phyloP scores from a whole-genome alignment of 2,113 vertebrate genomes.

The Lontra canadensis region DNA sequence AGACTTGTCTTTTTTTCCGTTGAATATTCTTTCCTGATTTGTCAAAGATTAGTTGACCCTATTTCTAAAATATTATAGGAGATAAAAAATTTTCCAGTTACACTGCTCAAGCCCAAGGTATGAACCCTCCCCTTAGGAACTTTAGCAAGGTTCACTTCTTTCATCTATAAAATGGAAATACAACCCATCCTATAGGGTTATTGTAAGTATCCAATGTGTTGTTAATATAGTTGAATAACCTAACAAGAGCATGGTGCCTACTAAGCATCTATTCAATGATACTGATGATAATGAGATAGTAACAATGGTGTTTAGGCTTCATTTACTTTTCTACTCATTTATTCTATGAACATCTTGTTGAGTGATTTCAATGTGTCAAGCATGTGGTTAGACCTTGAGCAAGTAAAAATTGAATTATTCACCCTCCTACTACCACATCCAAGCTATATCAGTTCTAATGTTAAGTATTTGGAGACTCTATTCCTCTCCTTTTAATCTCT shows the following conservation, averaged over 20 bases:
- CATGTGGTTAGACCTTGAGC: neutral
- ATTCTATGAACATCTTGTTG: neutral
- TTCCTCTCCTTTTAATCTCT: neutral
- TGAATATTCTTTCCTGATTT: too few relatives aligned
- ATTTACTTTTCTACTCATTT: neutral
- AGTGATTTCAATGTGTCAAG: neutral
- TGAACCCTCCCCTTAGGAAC: neutral
- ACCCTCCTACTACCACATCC: neutral
- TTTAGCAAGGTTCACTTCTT: slow-evolving; percentile 6
- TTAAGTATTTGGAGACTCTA: neutral
- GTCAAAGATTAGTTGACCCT: too few relatives aligned
- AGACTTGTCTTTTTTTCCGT: too few relatives aligned
- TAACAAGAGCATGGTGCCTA: neutral
- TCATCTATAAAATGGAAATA: neutral
- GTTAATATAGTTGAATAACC: neutral
- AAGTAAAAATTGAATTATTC: neutral
- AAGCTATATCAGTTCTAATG: neutral
- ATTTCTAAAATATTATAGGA: neutral
- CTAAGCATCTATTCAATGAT: neutral
- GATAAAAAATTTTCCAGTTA: neutral
- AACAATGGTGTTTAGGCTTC: neutral
- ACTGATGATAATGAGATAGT: neutral
- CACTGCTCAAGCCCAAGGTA: neutral
- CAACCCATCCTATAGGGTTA: neutral
- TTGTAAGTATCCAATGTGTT: neutral